Evolutionary conservation across 2,888 invertebrate genomes (phyloP), one percentile per base, ranked within the genome.

Genomic region (Heliconius cydno): DNA sequence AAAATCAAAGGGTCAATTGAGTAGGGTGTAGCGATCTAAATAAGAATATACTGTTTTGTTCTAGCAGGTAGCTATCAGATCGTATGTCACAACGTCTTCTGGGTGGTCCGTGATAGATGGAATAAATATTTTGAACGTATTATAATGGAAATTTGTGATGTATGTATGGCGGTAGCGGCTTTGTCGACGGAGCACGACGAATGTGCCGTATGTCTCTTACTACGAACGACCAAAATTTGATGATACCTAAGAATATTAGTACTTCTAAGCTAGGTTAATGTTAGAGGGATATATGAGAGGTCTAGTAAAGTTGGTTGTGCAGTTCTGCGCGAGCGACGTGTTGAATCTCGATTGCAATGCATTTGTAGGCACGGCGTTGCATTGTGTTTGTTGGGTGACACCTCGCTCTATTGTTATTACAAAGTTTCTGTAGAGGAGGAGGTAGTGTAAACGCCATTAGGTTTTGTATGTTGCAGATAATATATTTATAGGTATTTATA

Each of bases 81-180:
- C 91, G 85, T 88, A 87, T 94, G 92, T 91, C 92, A 88, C 87
- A 87, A 83, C 86, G 83, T 82, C 87, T 80, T 89, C 80, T 94
- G 95, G 95, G 95, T 95, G 95, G 95, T 94, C 95, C 86, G 82
- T 85, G 88, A 89, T 89, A 91, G 90, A 93, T 92, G 90, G 91
- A 92, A 92, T 89, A 92, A 91, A 92, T 90, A 93, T 92, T 92
- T 92, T 92, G 89, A 91, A 88, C 90, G 91, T 88, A 94, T 95
- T 95, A 92, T 94, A 88, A 95, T 95, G 94, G 90, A 90, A 94
- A 95, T 95, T 87, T 85, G 89, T 86, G 86, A 89, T 87, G 90
- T 87, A 86, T 89, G 89, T 86, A 86, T 88, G 87, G 86, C 89
- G 86, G 89, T 87, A 86, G 86, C 84, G 85, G 87, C 87, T 89